Conservation (phyloP, 2,888 invertebrate species). For the Harmothoe impar region DNA sequence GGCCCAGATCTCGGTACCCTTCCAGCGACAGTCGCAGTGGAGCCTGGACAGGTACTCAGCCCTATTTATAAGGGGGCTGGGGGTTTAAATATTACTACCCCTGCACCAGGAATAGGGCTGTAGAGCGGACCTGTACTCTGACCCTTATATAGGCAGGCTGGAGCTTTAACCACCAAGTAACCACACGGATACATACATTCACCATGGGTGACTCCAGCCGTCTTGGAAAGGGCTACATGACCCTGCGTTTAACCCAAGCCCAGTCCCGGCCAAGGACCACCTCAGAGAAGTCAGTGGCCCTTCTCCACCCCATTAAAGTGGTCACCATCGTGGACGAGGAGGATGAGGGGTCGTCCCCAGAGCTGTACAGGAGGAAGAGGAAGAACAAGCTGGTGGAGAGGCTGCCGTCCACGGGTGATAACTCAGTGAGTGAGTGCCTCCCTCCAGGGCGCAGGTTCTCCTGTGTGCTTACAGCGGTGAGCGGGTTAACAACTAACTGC, state of each 20-base stretch:
- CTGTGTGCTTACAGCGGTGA: constrained; percentile 1
- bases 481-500: neutral
- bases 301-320: neutral
- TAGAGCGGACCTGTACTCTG: no score
- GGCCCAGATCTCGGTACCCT: no score
- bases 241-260: neutral
- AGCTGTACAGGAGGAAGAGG: neutral
- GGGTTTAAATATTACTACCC: no score
- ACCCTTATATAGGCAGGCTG: no score
- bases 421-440: neutral
- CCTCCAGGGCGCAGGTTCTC: neutral
- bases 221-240: neutral
- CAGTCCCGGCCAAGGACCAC: neutral
- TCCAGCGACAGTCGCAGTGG: no score
- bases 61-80: no score
- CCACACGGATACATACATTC: neutral
- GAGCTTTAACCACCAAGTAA: no score
- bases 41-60: no score
- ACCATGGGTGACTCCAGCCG: neutral
- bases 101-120: no score
- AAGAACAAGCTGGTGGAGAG: constrained; percentile 32
- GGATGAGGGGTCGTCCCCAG: neutral
- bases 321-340: neutral
- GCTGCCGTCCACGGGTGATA: neutral
- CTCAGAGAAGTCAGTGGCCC: neutral